phyloP scores from a whole-genome alignment of 2,797 vertebrate genomes.

The Mormyrus hasselquistii region DNA sequence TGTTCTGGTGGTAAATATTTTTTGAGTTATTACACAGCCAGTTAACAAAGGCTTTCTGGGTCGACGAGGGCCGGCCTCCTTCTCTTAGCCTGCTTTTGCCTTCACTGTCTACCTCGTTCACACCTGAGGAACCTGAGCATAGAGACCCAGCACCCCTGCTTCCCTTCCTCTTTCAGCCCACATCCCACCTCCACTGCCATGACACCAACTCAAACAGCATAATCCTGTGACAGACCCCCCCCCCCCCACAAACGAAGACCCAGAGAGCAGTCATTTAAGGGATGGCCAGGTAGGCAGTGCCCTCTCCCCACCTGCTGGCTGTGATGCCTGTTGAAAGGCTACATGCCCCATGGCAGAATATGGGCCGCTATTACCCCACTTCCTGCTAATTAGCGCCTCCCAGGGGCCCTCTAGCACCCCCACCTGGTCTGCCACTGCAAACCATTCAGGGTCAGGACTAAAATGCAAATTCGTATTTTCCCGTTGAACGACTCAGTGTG shows the following conservation, averaged over 20 bases:
- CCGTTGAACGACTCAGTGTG: neutral
- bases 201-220: neutral
- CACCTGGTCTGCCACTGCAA: neutral
- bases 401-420: constrained; percentile 1
- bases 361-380: neutral
- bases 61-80: neutral
- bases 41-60: constrained; percentile 35
- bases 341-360: neutral
- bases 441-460: neutral
- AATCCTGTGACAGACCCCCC: neutral
- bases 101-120: neutral
- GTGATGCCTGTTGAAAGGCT: neutral
- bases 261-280: neutral
- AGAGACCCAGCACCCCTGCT: neutral
- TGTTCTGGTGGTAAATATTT: constrained; percentile 65
- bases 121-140: neutral
- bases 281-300: neutral
- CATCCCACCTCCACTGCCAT: neutral
- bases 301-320: neutral
- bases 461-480: neutral
- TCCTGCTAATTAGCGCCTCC: constrained; percentile 13
- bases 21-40: constrained; percentile 68
- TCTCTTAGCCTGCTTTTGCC: neutral
- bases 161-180: neutral
- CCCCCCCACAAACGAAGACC: neutral